Base-by-base conservation (phyloP, 2,113 vertebrate genomes). In the Ascaphus truei region DNA sequence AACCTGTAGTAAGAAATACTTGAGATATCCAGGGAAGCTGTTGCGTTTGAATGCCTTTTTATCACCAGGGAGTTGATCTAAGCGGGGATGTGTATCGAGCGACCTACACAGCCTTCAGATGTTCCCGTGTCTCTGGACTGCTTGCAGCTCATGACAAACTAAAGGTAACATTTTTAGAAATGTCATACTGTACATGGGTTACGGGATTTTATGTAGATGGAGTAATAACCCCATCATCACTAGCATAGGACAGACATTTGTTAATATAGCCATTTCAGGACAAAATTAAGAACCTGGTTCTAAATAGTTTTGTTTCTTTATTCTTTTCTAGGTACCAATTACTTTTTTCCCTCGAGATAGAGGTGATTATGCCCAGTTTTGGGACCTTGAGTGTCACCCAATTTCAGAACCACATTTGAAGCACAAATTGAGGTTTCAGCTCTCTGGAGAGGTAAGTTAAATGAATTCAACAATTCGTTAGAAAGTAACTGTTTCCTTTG, bases 361-460 rank as follows among this genome's bases (percentile, higher is more conserved):
- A 64, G 97, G 97, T 2, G 82, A 94, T 73, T 98, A 96, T 53
- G 88, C 92, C 11, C 96, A 99, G 75, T 98, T 96, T 78, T 99
- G 97, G 97, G 94, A 98, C 75, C 79, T 95, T 57, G 95, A 98
- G 72, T 97, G 90, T 75, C 88, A 95, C 61, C 86, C 92, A 4
- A 73, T 90, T 79, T 88, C 90, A 59, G 90, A 93, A 41, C 88
- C 91, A 7, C 89, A 88, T n/a, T 82, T 85, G 71, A 97, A 94
- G 73, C 83, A 87, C 45, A 89, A 88, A 29, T 64, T 91, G 65
- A 93, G 91, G 73, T 91, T 98, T 76, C 95, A 96, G 15, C 89
- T 98, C 50, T 94, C 86, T 81, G 97, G 95, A 83, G 84, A 76
- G 18, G 97, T 98, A 60, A 91, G 93, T 84, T 47, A 3, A 67